Evolutionary conservation across 2,797 vertebrate species (phyloP).

Genomic region (Telmatherina bonti): DNA sequence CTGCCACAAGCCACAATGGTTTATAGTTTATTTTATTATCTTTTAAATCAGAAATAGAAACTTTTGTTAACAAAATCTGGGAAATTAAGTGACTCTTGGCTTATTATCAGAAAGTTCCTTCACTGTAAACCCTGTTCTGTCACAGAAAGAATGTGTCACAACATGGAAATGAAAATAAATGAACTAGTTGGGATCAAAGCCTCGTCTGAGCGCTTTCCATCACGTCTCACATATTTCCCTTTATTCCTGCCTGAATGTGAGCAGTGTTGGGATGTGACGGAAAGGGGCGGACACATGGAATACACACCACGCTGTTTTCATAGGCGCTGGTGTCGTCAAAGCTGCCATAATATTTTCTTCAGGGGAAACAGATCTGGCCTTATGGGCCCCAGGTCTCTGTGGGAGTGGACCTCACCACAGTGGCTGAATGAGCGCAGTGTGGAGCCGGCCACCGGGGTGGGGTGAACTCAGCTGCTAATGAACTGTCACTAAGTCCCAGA

Average conservation of each 20-base stretch:
- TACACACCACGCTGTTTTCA: constrained; percentile 59
- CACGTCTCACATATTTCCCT: constrained; percentile 16
- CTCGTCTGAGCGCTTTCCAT: constrained; percentile 18
- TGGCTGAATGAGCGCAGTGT: constrained; percentile 74
- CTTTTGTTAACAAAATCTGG: too few relatives aligned
- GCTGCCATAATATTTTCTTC: constrained; percentile 48
- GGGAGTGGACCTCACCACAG: constrained; percentile 60
- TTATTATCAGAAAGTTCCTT: background rate
- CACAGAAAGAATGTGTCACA: background rate
- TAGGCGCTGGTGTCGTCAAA: constrained; percentile 65
- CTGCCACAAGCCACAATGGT: too few relatives aligned
- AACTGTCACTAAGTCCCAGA: constrained; percentile 48
- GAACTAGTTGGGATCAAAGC: constrained; percentile 29
- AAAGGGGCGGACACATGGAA: constrained; percentile 45
- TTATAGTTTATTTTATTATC: too few relatives aligned
- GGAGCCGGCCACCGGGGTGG: constrained; percentile 17
- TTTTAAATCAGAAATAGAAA: too few relatives aligned
- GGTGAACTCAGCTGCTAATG: constrained; percentile 40
- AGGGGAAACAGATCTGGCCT: constrained; percentile 67
- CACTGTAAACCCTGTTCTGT: background rate
- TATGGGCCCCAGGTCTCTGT: constrained; percentile 54
- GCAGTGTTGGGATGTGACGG: constrained; percentile 66
- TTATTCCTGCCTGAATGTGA: constrained; percentile 61
- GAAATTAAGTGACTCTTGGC: too few relatives aligned
- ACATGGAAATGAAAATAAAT: background rate